Base-by-base conservation (phyloP, 2,113 vertebrate genomes). In the Pterocles burchelli region DNA sequence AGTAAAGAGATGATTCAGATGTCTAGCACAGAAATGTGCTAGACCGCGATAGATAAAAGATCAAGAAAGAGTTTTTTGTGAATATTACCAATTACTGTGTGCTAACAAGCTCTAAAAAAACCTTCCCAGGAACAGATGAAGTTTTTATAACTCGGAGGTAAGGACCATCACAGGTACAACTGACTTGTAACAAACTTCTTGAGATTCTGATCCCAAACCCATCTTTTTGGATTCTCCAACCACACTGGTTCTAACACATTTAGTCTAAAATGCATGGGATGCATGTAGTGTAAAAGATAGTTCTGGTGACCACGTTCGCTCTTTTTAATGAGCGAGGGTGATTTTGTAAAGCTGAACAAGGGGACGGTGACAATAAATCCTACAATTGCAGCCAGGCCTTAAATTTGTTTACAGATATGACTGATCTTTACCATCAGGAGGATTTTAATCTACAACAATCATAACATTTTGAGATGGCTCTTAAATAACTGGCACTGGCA, bases 391-490 rank as follows among this genome's bases (percentile, higher is more conserved):
- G 25, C 34, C 86, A 85, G 46, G 59, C 57, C 70, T 84, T 81
- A 73, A 12, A 78, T 55, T 19, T 93, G 14, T 81, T 93, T 93
- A 77, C 10, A 48, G 48, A 31, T 68, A 31, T 7, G 15, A 65
- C 31, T 89, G 68, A 90, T 77, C 78, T 59, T 89, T 92, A 31
- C 61, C 73, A 93, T 75, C 83, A 90, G 57, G 58, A 51, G 11
- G 71, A 89, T 95, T 95, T 93, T 93, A 97, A 93, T 91, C 11
- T 51, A 54, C 92, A 89, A 96, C 83, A 85, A 97, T 79, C 73
- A 17, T 71, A 95, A 73, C 87, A 83, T 72, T 93, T 91, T 77
- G 80, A 88, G 24, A 95, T 95, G 61, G 75, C 33, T 71, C 61
- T 90, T 87, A 26, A n/a, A 22, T 31, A 78, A 81, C 14, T 18